phyloP scores from a whole-genome alignment of 2,797 vertebrate species.

The Pogoniulus pusillus region DNA sequence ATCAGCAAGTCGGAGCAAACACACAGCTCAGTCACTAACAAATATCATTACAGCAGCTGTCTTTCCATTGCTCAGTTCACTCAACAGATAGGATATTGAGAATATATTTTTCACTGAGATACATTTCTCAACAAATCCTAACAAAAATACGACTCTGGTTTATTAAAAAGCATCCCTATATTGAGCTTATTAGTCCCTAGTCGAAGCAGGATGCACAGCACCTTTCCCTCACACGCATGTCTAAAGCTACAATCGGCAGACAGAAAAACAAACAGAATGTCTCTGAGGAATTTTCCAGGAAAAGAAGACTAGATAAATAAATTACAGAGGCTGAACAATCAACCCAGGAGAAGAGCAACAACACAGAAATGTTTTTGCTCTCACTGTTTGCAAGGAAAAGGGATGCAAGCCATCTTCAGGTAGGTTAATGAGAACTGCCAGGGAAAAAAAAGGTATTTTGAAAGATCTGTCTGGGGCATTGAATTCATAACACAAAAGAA shows the following conservation, averaged over 20 bases:
- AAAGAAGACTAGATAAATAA: neutral
- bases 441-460: neutral
- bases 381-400: neutral
- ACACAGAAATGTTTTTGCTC: neutral
- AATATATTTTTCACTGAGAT: neutral
- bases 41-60: neutral
- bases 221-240: neutral
- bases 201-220: neutral
- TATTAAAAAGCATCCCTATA: neutral
- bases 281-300: neutral
- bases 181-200: neutral
- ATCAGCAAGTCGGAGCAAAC: neutral
- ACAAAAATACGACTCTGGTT: neutral
- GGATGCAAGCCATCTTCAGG: neutral
- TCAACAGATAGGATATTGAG: neutral
- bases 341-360: neutral
- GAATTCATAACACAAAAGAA: neutral
- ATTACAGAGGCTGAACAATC: neutral
- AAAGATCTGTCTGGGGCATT: accelerated
- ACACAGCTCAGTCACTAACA: neutral
- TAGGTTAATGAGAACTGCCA: neutral
- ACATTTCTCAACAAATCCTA: neutral
- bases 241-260: neutral
- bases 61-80: neutral
- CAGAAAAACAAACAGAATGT: neutral